Base-by-base conservation (phyloP, 2,888 invertebrate species). In the Xanthia togata region DNA sequence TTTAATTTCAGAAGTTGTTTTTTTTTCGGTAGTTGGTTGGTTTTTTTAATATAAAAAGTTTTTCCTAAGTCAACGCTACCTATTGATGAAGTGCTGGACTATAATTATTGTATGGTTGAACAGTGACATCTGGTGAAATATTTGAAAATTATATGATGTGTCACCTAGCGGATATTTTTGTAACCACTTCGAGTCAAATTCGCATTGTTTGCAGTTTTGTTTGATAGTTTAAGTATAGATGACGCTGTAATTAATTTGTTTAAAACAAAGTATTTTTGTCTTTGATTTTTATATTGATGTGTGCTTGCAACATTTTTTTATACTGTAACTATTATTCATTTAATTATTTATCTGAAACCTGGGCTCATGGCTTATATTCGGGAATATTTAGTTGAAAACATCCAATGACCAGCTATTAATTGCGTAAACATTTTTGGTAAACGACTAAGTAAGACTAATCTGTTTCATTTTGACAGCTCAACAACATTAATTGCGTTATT, bases 101-200 rank as follows among this genome's bases (percentile, higher is more conserved):
- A 31, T 31, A 31, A 31, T 5, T 47, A 68, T 17, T 26, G 0
- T 31, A 38, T 55, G 47, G 2, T 57, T 78, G 23, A 68, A 67
- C 9, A 73, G 79, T n/a, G 84, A 70, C 82, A 88, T 83, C 86
- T 89, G 73, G 41, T 63, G 17, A 20, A 50, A 50, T 38, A 17
- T 23, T 26, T 1, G 1, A 38, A 6, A 78, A 86, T 57, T 70
- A 11, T 17, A 5, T 31, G 6, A 38, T 74, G 0, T 35, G 65
- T 47, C 57, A 68, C 26, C 84, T 64, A 68, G 23, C 11, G n/a
- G 41, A 23, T 17, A 23, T 44, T 4, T 1, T 0, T 55, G 1
- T 26, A 41, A 63, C 35, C 50, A 65, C 64, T 53, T 23, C 0
- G 55, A 2, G 2, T n/a, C 5, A 44, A 23, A 23, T 57, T 17